Conservation (phyloP, 2,113 vertebrate genomes). For the Sander lucioperca region DNA sequence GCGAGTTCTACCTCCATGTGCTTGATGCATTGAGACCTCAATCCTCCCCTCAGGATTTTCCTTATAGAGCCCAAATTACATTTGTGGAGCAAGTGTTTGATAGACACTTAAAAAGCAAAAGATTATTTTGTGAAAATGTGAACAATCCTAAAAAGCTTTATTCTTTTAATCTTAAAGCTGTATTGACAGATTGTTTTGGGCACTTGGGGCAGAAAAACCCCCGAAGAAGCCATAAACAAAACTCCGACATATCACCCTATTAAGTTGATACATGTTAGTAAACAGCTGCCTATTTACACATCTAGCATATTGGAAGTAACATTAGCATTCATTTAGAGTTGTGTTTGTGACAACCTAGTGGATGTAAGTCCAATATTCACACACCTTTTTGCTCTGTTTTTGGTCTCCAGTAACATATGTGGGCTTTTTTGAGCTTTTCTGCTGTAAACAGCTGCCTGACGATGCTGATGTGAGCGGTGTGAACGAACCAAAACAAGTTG, state of each 20-base stretch:
- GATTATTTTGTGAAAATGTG: slow-evolving; percentile 19
- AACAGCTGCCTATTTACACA: neutral
- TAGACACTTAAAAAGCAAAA: slow-evolving; percentile 13
- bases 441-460: too few species aligned
- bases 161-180: neutral
- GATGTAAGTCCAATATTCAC: neutral
- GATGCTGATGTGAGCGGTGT: neutral
- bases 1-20: slow-evolving; percentile 61
- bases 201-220: neutral
- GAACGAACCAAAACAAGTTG: neutral
- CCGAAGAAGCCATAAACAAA: neutral
- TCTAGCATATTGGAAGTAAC: neutral
- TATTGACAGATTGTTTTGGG: neutral
- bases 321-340: neutral
- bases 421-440: too few species aligned
- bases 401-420: neutral
- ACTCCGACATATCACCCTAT: neutral
- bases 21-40: slow-evolving; percentile 58
- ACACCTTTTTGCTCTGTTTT: neutral
- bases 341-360: neutral
- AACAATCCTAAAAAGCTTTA: neutral
- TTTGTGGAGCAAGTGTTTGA: slow-evolving; percentile 31
- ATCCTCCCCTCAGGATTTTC: slow-evolving; percentile 38
- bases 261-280: neutral
- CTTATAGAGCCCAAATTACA: slow-evolving; percentile 22